Evolutionary conservation across 1,140 invertebrate species (phyloP).

Genomic region (Nebria ingens): DNA sequence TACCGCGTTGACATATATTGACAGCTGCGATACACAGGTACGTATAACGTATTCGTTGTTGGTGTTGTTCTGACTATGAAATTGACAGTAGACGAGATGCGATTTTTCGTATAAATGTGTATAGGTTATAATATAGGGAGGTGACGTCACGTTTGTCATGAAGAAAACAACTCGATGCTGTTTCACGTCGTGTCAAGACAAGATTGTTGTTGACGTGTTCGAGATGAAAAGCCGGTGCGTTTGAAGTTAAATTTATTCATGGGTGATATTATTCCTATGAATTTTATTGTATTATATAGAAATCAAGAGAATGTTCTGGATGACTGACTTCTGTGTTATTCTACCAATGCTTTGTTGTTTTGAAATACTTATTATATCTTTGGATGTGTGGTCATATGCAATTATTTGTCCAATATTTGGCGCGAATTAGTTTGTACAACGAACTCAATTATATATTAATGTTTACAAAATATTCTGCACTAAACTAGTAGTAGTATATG

Average conservation of each 20-base stretch:
- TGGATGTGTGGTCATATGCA: no score
- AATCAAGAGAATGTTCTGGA: neutral
- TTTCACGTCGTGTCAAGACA: neutral
- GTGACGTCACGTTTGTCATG: neutral
- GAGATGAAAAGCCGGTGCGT: neutral
- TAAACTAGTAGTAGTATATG: no score
- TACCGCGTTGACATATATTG: neutral
- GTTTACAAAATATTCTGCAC: no score
- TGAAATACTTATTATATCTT: no score
- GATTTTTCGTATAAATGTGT: neutral
- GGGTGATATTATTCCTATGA: neutral
- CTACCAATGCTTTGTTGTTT: no score
- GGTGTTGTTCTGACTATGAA: neutral
- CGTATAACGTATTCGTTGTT: no score
- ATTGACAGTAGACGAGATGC: neutral
- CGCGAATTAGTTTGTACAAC: no score
- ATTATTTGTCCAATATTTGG: no score
- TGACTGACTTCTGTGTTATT: neutral
- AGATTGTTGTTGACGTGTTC: neutral
- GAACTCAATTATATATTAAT: no score
- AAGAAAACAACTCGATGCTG: neutral
- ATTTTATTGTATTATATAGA: neutral
- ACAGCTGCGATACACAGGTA: conserved; percentile 6
- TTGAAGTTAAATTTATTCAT: conserved; percentile 5
- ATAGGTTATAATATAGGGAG: no score